Evolutionary conservation across 2,113 vertebrate species (phyloP).

Genomic region (Mystacornis crossleyi): DNA sequence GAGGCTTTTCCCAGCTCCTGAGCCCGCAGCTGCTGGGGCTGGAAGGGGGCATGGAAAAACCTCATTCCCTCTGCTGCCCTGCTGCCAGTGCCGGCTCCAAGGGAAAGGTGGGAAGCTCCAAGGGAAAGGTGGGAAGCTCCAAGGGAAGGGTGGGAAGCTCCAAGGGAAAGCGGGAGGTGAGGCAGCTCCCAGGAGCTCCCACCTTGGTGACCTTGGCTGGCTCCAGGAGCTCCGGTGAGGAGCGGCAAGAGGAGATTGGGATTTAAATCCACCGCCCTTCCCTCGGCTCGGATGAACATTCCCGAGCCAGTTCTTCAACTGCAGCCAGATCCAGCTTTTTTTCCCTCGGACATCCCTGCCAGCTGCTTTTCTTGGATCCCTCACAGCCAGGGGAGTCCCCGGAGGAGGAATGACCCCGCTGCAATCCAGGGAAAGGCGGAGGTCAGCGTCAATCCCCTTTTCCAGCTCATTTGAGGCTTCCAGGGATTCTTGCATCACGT

Average conservation of each 20-base stretch:
- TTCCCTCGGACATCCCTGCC: background rate
- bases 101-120: background rate
- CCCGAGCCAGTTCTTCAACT: background rate
- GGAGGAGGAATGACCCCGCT: background rate
- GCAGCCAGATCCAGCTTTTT: background rate
- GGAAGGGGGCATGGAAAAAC: background rate
- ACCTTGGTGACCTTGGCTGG: background rate
- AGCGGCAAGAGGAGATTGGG: background rate
- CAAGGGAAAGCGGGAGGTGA: background rate
- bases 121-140: background rate
- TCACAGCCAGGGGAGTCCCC: fast-evolving
- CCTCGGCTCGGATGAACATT: background rate
- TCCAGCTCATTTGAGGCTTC: background rate
- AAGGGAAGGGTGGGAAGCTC: background rate
- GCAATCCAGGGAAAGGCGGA: background rate
- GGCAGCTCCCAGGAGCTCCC: background rate
- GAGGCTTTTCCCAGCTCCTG: background rate
- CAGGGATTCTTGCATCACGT: background rate
- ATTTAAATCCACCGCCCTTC: background rate
- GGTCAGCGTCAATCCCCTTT: background rate
- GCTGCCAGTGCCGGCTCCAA: background rate
- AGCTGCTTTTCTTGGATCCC: background rate
- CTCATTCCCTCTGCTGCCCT: background rate
- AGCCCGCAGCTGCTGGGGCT: background rate
- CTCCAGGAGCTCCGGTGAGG: background rate